A percentile compares a stretch with the other conserved stretches of the same genome.
Conservation (phyloP, 1,140 invertebrate species). For the Spodoptera litura region DNA sequence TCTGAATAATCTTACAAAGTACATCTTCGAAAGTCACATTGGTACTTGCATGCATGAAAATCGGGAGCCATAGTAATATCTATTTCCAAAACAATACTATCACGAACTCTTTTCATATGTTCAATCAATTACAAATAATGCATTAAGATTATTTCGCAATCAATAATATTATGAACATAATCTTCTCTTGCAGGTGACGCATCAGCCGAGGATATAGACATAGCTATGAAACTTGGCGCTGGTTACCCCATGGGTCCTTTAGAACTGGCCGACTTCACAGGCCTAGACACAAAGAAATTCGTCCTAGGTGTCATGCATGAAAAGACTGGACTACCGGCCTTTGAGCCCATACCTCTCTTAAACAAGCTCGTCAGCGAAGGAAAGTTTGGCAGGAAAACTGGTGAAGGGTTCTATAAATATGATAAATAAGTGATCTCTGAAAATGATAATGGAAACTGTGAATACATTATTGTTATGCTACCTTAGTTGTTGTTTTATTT, state of each 20-base stretch:
- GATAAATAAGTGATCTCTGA: constrained; percentile 74
- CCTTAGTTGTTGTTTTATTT: background rate
- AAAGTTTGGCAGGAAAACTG: constrained; percentile 92
- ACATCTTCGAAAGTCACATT: no score
- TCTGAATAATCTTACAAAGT: no score
- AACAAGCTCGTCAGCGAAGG: constrained; percentile 91
- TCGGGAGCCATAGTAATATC: no score
- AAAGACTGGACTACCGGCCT: constrained; percentile 91
- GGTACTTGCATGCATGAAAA: no score
- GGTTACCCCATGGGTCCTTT: constrained; percentile 95
- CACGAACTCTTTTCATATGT: no score
- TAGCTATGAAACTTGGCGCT: constrained; percentile 94
- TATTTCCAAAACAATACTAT: no score
- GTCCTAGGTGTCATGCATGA: constrained; percentile 90
- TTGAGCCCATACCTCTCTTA: constrained; percentile 88
- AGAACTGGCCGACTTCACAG: constrained; percentile 92
- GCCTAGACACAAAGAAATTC: constrained; percentile 89
- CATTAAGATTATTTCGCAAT: no score
- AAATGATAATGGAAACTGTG: background rate
- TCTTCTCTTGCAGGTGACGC: constrained; percentile 87
- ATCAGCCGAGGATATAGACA: constrained; percentile 90
- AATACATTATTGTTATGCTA: background rate
- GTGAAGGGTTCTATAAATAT: constrained; percentile 95
- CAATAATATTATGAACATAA: no score
- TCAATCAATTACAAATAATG: no score